A percentile compares a stretch with the other conserved stretches of the same genome.
phyloP scores from a whole-genome alignment of 2,888 invertebrate genomes.

The Chloromyia formosa region DNA sequence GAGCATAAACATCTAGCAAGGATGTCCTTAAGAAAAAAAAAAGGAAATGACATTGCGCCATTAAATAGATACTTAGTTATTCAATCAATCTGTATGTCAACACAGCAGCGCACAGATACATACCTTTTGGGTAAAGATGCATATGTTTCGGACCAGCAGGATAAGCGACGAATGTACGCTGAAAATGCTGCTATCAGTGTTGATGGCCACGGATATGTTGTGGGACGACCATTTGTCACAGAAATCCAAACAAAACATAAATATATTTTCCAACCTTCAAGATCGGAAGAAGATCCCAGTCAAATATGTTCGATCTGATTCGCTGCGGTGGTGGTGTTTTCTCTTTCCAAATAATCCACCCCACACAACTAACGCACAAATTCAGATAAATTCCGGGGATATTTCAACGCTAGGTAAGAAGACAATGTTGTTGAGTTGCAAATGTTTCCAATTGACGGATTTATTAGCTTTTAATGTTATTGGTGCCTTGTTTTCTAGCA shows the following conservation, averaged over 20 bases:
- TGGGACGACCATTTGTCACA: not conserved
- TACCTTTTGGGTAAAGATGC: not conserved
- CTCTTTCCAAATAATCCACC: not conserved
- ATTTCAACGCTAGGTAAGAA: not conserved
- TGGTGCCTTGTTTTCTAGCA: conserved; percentile 14
- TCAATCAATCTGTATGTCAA: conserved; percentile 17
- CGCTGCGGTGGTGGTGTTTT: too few relatives aligned
- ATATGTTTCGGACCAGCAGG: too few relatives aligned
- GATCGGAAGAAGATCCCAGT: too few relatives aligned
- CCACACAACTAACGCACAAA: too few relatives aligned
- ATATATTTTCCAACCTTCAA: too few relatives aligned
- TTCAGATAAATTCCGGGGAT: not conserved
- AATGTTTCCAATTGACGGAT: conserved; percentile 13
- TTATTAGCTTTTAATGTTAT: conserved; percentile 34
- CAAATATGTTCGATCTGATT: too few relatives aligned
- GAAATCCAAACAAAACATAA: not conserved
- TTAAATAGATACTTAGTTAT: conserved; percentile 22
- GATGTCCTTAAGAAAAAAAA: not conserved
- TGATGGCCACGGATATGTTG: conserved; percentile 1
- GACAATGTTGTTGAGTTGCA: conserved; percentile 19
- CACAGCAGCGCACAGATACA: not conserved
- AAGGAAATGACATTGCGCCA: not conserved
- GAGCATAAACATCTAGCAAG: not conserved
- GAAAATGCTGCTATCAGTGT: not conserved
- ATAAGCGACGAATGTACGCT: too few relatives aligned